Base-by-base conservation (phyloP, 2,113 vertebrate species). In the Protobothrops flavoviridis region DNA sequence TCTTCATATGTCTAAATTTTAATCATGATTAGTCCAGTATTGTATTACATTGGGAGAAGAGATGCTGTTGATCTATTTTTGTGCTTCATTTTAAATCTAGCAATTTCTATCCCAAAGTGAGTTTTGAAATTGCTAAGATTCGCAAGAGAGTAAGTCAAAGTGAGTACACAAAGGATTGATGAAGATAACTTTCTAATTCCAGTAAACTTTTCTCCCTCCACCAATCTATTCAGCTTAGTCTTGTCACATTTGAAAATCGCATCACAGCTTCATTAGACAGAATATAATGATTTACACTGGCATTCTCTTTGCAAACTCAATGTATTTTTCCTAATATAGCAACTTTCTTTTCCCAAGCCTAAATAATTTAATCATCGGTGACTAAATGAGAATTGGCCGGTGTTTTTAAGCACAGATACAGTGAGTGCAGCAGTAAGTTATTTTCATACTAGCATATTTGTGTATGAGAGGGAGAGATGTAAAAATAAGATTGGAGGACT, bases 381-480 rank as follows among this genome's bases (percentile, higher is more conserved):
- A 45, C 45, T 55, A 55, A 24, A 39, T 29, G 5, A 81, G 69
- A 56, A 55, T 24, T 57, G 64, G 59, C 74, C 1, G 61, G 26
- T 48, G 11, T 13, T 85, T 9, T 29, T 85, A 52, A 17, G n/a
- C 33, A 90, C 13, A 90, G 89, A 21, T 43, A 3, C 20, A 2
- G 48, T 81, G 85, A 57, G 4, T 6, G 23, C 43, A 43, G 74
- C 94, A 48, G 4, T 53, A 0, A 0, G 39, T 93, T 96, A 94
- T 96, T 96, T 96, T 95, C 94, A 85, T 92, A 69, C 81, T 45
- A 59, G 90, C 33, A 91, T 94, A 95, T 94, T 96, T 95, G 95
- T 96, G 93, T 90, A 7, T 52, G 45, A 52, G 48, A 50, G 26
- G 94, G 93, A 94, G 90, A 95, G 92, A 1, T 61, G 6, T 45